phyloP scores from a whole-genome alignment of 2,888 invertebrate genomes.

The Atherix ibis region DNA sequence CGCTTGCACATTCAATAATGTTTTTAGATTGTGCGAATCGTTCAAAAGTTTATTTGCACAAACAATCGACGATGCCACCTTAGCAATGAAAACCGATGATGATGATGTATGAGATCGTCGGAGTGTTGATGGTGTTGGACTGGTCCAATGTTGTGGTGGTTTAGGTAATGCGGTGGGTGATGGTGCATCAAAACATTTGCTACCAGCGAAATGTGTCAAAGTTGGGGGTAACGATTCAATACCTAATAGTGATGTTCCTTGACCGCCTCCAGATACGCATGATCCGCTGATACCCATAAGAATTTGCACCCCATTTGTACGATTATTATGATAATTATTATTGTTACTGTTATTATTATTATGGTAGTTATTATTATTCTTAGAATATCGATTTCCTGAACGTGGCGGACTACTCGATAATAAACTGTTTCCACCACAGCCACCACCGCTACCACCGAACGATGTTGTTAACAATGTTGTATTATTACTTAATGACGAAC shows the following conservation, averaged over 20 bases:
- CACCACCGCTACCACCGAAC: neutral
- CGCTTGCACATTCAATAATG: slow-evolving; percentile 45
- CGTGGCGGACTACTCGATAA: slow-evolving; percentile 4
- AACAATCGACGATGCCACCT: slow-evolving; percentile 1
- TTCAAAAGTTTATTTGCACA: slow-evolving; percentile 20
- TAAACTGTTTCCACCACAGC: neutral
- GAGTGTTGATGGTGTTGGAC: slow-evolving; percentile 13
- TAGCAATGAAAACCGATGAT: slow-evolving; percentile 15
- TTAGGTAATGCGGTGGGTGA: slow-evolving; percentile 62
- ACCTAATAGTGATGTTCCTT: slow-evolving; percentile 2
- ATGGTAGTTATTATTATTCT: slow-evolving; percentile 7
- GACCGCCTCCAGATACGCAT: neutral
- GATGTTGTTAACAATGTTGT: slow-evolving; percentile 1
- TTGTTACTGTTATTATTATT: slow-evolving; percentile 7
- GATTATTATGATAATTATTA: slow-evolving; percentile 4
- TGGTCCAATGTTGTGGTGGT: slow-evolving; percentile 65
- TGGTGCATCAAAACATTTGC: slow-evolving; percentile 71
- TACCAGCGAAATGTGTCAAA: slow-evolving; percentile 44
- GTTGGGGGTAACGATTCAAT: slow-evolving; percentile 8
- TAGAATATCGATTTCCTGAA: slow-evolving; percentile 6
- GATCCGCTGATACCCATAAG: slow-evolving; percentile 6
- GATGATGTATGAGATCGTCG: slow-evolving; percentile 19
- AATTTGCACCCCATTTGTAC: slow-evolving; percentile 9
- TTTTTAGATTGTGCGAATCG: slow-evolving; percentile 42
- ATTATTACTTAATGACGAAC: neutral